phyloP scores from a whole-genome alignment of 2,113 vertebrate species.

The Trochalopteron elliotii region DNA sequence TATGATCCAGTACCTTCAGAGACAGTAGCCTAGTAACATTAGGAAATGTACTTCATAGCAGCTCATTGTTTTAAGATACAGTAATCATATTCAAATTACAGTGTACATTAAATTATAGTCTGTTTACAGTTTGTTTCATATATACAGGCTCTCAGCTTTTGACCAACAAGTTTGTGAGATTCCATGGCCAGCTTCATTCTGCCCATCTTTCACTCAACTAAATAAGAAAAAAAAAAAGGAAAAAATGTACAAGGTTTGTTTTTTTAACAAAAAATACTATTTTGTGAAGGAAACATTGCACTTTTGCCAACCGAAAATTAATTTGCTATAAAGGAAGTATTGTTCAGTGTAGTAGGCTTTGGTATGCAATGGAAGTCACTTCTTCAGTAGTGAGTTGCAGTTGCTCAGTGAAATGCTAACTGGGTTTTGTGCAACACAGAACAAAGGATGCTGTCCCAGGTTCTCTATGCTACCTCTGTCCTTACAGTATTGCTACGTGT shows the following conservation, averaged over 20 bases:
- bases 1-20: slow-evolving; percentile 78
- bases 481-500: slow-evolving; percentile 83
- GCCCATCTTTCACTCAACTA: slow-evolving; percentile 72
- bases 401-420: slow-evolving; percentile 72
- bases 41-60: slow-evolving; percentile 79
- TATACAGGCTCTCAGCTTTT: slow-evolving; percentile 82
- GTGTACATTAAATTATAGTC: slow-evolving; percentile 75
- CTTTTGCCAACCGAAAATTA: slow-evolving; percentile 85
- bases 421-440: slow-evolving; percentile 79
- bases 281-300: slow-evolving; percentile 88
- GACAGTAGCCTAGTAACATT: slow-evolving; percentile 89
- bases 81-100: slow-evolving; percentile 78
- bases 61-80: slow-evolving; percentile 77
- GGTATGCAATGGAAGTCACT: slow-evolving; percentile 84
- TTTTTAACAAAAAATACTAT: slow-evolving; percentile 75
- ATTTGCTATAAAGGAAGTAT: slow-evolving; percentile 76
- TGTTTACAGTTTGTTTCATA: slow-evolving; percentile 77
- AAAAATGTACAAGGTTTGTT: slow-evolving; percentile 66
- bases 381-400: slow-evolving; percentile 81
- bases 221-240: slow-evolving; percentile 66
- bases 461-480: slow-evolving; percentile 66
- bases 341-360: slow-evolving; percentile 82
- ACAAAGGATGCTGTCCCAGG: slow-evolving; percentile 50
- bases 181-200: slow-evolving; percentile 82
- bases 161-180: slow-evolving; percentile 66